phyloP scores from a whole-genome alignment of 64 coral and sea anemone genomes.

The Dendrophyllia cribrosa region DNA sequence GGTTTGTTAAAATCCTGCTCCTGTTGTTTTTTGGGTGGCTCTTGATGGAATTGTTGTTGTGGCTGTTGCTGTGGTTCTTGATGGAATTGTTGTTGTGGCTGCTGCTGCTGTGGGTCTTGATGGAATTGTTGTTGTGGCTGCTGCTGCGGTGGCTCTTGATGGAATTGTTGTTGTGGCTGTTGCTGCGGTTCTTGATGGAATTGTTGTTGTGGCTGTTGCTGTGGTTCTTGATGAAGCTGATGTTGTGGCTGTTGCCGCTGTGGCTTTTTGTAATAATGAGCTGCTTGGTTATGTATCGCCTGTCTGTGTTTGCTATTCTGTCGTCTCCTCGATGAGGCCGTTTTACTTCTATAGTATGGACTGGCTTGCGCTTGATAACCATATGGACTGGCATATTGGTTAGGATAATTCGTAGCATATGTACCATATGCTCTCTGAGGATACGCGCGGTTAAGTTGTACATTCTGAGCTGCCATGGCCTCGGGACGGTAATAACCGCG shows the following conservation, averaged over 20 bases:
- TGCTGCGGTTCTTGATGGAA: neutral
- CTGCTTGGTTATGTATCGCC: neutral
- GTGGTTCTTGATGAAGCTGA: slow-evolving; percentile 1
- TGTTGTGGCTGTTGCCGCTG: neutral
- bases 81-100: neutral
- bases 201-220: slow-evolving; percentile 16
- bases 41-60: slow-evolving; percentile 1
- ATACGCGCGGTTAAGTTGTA: slow-evolving; percentile 18
- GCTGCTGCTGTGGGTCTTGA: neutral
- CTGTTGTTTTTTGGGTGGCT: neutral
- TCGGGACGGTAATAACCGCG: slow-evolving; percentile 31
- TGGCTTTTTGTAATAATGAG: slow-evolving; percentile 17
- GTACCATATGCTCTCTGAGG: neutral
- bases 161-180: neutral
- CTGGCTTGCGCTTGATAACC: slow-evolving; percentile 23
- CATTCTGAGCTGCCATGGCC: slow-evolving; percentile 25
- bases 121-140: neutral
- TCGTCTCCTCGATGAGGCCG: neutral
- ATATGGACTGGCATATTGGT: slow-evolving; percentile 33
- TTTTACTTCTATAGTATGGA: slow-evolving; percentile 50
- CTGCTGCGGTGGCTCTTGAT: neutral
- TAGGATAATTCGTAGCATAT: neutral
- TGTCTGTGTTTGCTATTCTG: neutral
- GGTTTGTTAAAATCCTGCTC: neutral
- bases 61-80: neutral